Conservation (phyloP, 2,113 vertebrate species). For the Ameiurus melas region DNA sequence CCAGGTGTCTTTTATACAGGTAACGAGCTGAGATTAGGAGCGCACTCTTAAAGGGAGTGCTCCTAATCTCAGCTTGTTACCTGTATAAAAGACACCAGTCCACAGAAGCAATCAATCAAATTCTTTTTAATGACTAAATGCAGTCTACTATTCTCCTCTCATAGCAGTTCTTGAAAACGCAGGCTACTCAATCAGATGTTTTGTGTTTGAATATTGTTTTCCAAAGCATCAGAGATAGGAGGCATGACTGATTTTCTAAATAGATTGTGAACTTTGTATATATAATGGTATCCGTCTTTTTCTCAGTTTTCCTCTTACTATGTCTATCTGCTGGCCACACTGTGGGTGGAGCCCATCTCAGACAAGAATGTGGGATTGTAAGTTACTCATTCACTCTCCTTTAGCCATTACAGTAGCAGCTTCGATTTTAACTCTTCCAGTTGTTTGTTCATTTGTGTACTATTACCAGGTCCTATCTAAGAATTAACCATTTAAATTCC, state of each 20-base stretch:
- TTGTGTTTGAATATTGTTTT: not conserved
- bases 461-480: not conserved
- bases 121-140: not conserved
- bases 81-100: no score
- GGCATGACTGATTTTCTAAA: not conserved
- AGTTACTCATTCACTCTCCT: slow-evolving; percentile 66
- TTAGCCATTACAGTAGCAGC: not conserved
- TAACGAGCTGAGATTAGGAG: no score
- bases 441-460: not conserved
- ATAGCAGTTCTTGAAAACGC: not conserved
- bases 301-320: slow-evolving; percentile 91
- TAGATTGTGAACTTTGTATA: slow-evolving; percentile 11
- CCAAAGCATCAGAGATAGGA: not conserved
- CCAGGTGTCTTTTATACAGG: no score
- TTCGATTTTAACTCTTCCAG: not conserved
- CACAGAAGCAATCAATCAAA: no score
- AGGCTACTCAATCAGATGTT: not conserved
- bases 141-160: not conserved
- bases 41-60: no score
- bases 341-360: slow-evolving; percentile 91
- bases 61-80: no score
- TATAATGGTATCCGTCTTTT: slow-evolving; percentile 32
- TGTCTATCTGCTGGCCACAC: slow-evolving; percentile 84
- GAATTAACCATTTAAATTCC: not conserved
- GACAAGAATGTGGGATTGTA: slow-evolving; percentile 83